These are phyloP conservation scores for Gymnothorax javanicus DNA, from an alignment of 2,797 vertebrate species.

Conservation along the genomic window DNA sequence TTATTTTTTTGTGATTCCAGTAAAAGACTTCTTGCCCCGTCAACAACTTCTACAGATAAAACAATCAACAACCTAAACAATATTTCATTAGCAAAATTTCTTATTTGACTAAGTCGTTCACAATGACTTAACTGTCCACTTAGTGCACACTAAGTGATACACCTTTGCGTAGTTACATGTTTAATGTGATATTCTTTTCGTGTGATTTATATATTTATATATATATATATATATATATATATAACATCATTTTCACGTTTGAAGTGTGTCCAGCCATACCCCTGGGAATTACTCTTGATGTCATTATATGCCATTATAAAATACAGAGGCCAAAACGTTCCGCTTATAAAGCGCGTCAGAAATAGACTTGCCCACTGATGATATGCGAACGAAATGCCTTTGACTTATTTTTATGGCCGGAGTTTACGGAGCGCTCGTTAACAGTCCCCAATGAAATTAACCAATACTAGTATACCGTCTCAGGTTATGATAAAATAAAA, in stretches of 20 bases:
- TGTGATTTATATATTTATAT: too few relatives aligned
- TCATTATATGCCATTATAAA: slow-evolving; percentile 5
- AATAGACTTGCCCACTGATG: background rate
- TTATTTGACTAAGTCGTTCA: background rate
- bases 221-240: background rate
- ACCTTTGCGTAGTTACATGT: background rate
- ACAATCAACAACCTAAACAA: background rate
- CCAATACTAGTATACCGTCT: background rate
- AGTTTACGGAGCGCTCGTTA: background rate
- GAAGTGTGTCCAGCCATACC: background rate
- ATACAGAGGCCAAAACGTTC: background rate
- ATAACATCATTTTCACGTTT: slow-evolving; percentile 4
- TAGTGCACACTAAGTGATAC: background rate
- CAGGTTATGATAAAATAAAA: background rate
- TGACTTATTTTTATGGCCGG: background rate
- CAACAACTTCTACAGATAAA: background rate
- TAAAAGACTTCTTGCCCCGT: background rate
- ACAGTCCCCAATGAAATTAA: background rate
- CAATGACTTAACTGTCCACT: background rate
- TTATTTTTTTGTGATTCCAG: background rate
- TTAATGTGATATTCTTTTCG: background rate
- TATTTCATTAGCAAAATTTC: background rate
- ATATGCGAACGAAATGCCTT: background rate
- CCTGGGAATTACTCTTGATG: slow-evolving; percentile 13
- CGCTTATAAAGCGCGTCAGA: background rate